phyloP scores from a whole-genome alignment of 2,797 vertebrate genomes.

The Acipenser ruthenus region DNA sequence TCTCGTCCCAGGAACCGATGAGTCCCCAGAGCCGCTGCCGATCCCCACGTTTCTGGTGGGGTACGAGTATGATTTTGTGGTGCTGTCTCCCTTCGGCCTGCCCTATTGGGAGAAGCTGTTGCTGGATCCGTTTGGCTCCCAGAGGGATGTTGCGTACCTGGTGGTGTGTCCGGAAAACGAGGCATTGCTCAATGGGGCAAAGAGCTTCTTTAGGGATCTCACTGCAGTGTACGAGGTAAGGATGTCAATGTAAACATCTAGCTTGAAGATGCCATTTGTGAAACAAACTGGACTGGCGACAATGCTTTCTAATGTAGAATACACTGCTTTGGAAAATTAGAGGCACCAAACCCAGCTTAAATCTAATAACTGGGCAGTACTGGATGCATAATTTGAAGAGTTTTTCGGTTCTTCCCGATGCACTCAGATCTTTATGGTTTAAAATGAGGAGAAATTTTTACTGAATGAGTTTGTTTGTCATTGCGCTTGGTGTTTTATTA shows the following conservation, averaged over 20 bases:
- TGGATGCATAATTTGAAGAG: neutral
- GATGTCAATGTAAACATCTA: neutral
- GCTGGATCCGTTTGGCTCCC: conserved; percentile 93
- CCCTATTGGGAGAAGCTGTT: conserved; percentile 97
- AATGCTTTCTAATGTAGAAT: no score
- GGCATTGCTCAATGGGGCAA: conserved; percentile 88
- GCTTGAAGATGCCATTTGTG: no score
- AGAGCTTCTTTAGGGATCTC: conserved; percentile 93
- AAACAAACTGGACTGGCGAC: no score
- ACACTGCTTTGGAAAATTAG: no score
- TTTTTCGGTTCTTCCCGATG: neutral
- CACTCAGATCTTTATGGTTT: no score
- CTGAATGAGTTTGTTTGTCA: no score
- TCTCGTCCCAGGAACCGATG: conserved; percentile 80
- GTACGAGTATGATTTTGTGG: conserved; percentile 95
- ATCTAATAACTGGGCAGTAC: no score
- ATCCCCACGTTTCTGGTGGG: conserved; percentile 96
- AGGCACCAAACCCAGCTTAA: no score
- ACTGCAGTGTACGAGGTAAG: conserved; percentile 92
- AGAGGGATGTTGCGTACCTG: conserved; percentile 89
- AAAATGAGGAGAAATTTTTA: no score
- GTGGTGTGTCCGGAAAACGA: conserved; percentile 95
- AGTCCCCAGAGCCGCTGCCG: conserved; percentile 96
- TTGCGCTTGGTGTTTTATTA: no score
- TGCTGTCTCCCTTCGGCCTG: conserved; percentile 93